A percentile compares a stretch with the other conserved stretches of the same genome.
phyloP scores from a whole-genome alignment of 2,888 invertebrate genomes.

The Polyommatus iphigenia region DNA sequence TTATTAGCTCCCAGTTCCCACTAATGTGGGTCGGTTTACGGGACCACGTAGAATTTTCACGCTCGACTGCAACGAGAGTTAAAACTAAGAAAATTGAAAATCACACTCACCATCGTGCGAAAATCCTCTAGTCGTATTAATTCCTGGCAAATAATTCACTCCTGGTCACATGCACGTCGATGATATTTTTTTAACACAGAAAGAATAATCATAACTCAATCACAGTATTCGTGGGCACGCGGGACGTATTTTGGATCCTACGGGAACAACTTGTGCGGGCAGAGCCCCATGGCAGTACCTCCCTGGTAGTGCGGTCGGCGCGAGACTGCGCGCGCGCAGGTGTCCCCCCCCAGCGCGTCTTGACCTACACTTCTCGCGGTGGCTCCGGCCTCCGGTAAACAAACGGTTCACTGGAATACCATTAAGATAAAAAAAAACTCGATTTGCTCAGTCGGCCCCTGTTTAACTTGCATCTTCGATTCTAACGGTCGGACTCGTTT shows the following conservation, averaged over 20 bases:
- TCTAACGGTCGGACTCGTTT: conserved; percentile 58
- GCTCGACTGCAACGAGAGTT: conserved; percentile 22
- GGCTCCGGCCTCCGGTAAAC: conserved; percentile 74
- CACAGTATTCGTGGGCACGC: conserved; percentile 63
- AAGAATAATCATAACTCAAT: conserved; percentile 58
- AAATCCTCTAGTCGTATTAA: conserved; percentile 38
- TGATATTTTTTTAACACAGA: conserved; percentile 53
- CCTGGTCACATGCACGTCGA: conserved; percentile 62
- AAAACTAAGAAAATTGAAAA: conserved; percentile 10
- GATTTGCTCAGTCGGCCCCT: conserved; percentile 50
- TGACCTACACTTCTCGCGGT: conserved; percentile 72
- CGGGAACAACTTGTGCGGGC: conserved; percentile 49
- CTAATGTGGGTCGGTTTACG: conserved; percentile 60
- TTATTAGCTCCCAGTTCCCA: not conserved
- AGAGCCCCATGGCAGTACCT: conserved; percentile 60
- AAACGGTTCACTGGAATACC: conserved; percentile 78
- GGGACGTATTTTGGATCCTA: conserved; percentile 35
- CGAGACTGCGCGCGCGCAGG: conserved; percentile 57
- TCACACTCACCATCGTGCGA: conserved; percentile 35
- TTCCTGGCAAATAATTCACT: conserved; percentile 55
- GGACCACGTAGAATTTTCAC: conserved; percentile 54
- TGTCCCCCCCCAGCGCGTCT: conserved; percentile 60
- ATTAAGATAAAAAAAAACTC: conserved; percentile 53
- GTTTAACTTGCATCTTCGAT: conserved; percentile 33
- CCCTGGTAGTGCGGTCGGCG: conserved; percentile 56